Conservation (phyloP, 1,140 invertebrate genomes). For the Drosophila repleta region DNA sequence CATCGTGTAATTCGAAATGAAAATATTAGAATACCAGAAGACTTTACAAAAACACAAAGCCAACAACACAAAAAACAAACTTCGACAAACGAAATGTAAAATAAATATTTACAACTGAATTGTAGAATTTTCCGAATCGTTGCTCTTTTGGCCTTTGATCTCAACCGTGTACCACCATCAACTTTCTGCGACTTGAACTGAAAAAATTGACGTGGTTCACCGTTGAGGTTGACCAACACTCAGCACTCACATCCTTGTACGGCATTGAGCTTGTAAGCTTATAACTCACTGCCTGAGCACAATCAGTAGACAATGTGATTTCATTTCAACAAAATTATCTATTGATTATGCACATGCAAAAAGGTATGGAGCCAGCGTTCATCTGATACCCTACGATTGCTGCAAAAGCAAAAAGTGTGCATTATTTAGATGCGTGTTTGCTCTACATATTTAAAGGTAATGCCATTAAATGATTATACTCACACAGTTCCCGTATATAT, state of each 20-base stretch:
- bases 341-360: background rate
- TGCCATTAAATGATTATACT: conserved; percentile 68
- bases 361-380: background rate
- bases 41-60: background rate
- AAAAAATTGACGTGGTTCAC: conserved; percentile 7
- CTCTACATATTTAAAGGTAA: conserved; percentile 66
- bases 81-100: too few species aligned
- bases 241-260: background rate
- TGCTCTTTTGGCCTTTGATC: background rate
- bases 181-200: background rate
- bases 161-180: conserved; percentile 8
- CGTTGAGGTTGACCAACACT: background rate
- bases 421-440: conserved; percentile 51
- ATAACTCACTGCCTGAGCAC: background rate
- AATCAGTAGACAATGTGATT: conserved; percentile 17
- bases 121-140: background rate
- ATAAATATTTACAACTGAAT: background rate
- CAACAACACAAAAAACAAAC: background rate
- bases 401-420: conserved; percentile 18
- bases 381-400: conserved; percentile 19
- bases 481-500: conserved; percentile 48
- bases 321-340: background rate
- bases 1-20: background rate
- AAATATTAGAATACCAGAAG: background rate
- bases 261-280: background rate